Evolutionary conservation across 2,888 invertebrate genomes (phyloP).

Genomic region (Disparrhopalites patrizii): DNA sequence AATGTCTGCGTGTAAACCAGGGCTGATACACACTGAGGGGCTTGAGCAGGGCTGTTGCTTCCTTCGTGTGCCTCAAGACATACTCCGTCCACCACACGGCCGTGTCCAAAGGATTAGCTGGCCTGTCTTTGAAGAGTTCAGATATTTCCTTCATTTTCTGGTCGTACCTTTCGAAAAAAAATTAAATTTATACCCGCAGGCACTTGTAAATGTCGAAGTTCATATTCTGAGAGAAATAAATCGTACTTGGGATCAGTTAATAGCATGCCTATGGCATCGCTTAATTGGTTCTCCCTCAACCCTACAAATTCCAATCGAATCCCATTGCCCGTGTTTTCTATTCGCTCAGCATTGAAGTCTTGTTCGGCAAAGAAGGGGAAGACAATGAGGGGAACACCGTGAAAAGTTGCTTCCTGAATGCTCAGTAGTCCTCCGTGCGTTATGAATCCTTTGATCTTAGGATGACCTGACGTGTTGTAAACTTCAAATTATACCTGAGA

Average conservation of each 20-base stretch:
- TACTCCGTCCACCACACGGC: conserved; percentile 37
- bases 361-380: conserved; percentile 58
- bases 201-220: not conserved
- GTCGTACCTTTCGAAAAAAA: conserved; percentile 20
- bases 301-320: conserved; percentile 53
- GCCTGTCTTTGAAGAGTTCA: conserved; percentile 29
- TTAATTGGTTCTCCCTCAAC: conserved; percentile 52
- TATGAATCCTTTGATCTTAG: conserved; percentile 59
- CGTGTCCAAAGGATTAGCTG: conserved; percentile 26
- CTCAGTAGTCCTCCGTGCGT: conserved; percentile 66
- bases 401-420: conserved; percentile 60
- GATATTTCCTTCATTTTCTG: conserved; percentile 28
- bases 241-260: conserved; percentile 27
- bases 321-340: conserved; percentile 57
- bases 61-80: conserved; percentile 29
- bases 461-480: conserved; percentile 54
- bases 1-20: conserved; percentile 14
- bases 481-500: not conserved
- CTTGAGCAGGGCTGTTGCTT: not conserved
- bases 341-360: conserved; percentile 57
- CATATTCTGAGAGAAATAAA: not conserved
- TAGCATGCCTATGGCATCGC: conserved; percentile 22
- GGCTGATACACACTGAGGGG: conserved; percentile 6
- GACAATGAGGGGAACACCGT: conserved; percentile 59
- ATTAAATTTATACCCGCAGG: not conserved